Evolutionary conservation across 2,113 vertebrate genomes (phyloP).

Genomic region (Clarias batrachus): DNA sequence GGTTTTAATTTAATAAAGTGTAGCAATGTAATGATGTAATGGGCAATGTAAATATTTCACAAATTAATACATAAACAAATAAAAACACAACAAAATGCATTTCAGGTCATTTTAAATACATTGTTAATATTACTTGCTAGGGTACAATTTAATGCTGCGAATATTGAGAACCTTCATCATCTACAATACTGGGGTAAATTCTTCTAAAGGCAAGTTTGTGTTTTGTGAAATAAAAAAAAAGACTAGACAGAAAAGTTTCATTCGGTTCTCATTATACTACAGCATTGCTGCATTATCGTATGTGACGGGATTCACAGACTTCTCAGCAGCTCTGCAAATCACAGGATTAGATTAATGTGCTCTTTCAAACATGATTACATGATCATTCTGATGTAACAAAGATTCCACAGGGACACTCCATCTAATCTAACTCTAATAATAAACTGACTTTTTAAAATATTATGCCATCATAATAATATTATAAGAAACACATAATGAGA

Average conservation of each 20-base stretch:
- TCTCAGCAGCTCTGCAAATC: background rate
- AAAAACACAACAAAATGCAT: background rate
- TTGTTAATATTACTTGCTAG: background rate
- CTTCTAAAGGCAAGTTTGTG: background rate
- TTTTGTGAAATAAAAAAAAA: background rate
- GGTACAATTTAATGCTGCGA: background rate
- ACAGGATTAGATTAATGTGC: background rate
- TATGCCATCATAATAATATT: too few relatives aligned
- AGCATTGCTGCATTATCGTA: background rate
- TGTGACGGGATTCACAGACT: background rate
- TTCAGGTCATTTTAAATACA: slow-evolving; percentile 3
- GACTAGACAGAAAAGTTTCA: background rate
- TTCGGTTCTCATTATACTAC: background rate
- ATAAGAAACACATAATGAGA: background rate
- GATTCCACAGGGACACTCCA: background rate
- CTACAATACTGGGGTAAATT: slow-evolving; percentile 18
- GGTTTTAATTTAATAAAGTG: slow-evolving; percentile 19
- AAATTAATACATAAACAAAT: background rate
- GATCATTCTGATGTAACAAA: background rate
- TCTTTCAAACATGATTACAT: background rate
- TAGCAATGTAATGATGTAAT: background rate
- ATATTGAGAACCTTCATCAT: background rate
- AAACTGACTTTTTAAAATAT: background rate
- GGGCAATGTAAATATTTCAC: background rate
- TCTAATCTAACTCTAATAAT: background rate